A percentile compares a stretch with the other conserved stretches of the same genome.
Evolutionary conservation across 2,797 vertebrate species (phyloP).

Genomic region (Setipinna tenuifilis): DNA sequence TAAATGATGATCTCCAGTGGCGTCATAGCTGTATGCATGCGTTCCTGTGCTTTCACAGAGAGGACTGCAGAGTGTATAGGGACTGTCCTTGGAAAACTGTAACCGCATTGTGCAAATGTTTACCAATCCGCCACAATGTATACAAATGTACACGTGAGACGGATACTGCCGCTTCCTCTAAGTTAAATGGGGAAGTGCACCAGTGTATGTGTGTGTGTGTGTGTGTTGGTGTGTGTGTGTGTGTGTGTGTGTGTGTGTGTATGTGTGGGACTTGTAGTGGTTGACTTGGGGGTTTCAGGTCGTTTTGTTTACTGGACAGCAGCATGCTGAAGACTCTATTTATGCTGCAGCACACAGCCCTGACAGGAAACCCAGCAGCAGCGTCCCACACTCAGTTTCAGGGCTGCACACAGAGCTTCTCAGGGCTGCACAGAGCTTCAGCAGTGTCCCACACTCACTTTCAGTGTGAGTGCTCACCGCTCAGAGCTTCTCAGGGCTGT

Average conservation of each 20-base stretch:
- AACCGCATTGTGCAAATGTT: slow-evolving; percentile 18
- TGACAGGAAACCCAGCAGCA: slow-evolving; percentile 11
- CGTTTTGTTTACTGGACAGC: background rate
- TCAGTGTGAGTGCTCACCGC: no score
- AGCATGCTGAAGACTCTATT: background rate
- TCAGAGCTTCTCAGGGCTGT: background rate
- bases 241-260: no score
- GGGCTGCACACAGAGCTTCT: no score
- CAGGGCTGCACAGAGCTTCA: no score
- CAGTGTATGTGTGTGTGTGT: no score
- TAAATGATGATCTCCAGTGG: background rate
- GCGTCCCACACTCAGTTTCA: background rate
- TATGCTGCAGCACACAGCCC: background rate
- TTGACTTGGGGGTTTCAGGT: background rate
- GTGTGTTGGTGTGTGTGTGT: no score
- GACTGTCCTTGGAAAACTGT: background rate
- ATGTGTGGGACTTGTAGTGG: background rate
- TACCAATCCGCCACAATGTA: background rate
- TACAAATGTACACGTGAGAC: slow-evolving; percentile 1
- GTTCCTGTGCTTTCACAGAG: background rate
- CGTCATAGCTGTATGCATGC: background rate
- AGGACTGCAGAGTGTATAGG: background rate
- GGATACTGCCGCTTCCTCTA: background rate
- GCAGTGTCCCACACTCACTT: background rate
- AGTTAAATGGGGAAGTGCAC: background rate